These are phyloP conservation scores for Epistrophe eligans DNA, from an alignment of 2,888 invertebrate species.

Conservation along the genomic window DNA sequence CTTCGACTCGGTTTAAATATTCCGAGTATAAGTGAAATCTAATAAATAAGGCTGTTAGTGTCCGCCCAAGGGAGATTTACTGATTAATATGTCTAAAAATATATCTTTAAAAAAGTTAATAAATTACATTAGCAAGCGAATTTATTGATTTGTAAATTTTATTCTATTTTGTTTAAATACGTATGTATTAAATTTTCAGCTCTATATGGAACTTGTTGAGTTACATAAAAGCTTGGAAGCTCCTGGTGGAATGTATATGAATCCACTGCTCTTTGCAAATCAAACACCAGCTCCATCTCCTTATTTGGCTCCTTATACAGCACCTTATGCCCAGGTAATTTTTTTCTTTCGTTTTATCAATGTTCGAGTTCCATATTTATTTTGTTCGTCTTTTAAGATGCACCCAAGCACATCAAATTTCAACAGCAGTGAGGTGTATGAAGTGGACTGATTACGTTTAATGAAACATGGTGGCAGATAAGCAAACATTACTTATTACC, in stretches of 20 bases:
- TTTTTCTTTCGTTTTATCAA: background rate
- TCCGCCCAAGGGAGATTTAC: no score
- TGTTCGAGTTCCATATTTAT: background rate
- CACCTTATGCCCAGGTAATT: slow-evolving; percentile 58
- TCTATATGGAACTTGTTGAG: slow-evolving; percentile 82
- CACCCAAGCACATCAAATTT: slow-evolving; percentile 67
- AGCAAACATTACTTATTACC: slow-evolving; percentile 19
- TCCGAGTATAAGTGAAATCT: no score
- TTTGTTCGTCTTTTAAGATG: slow-evolving; percentile 26
- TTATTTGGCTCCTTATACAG: slow-evolving; percentile 18
- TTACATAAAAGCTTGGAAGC: slow-evolving; percentile 81
- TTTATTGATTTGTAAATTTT: background rate
- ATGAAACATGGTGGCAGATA: background rate
- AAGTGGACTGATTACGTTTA: slow-evolving; percentile 61
- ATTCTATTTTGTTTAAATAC: background rate
- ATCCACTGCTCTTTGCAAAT: slow-evolving; percentile 82
- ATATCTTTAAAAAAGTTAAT: no score
- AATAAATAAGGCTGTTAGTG: no score
- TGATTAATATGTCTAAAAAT: no score
- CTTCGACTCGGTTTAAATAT: no score
- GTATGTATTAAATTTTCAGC: slow-evolving; percentile 57
- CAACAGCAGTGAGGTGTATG: slow-evolving; percentile 69
- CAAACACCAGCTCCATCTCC: slow-evolving; percentile 80
- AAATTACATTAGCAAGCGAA: no score
- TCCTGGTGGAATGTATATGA: slow-evolving; percentile 83